These are phyloP conservation scores for Miniopterus natalensis DNA, from an alignment of 2,113 vertebrate species.

Conservation along the genomic window DNA sequence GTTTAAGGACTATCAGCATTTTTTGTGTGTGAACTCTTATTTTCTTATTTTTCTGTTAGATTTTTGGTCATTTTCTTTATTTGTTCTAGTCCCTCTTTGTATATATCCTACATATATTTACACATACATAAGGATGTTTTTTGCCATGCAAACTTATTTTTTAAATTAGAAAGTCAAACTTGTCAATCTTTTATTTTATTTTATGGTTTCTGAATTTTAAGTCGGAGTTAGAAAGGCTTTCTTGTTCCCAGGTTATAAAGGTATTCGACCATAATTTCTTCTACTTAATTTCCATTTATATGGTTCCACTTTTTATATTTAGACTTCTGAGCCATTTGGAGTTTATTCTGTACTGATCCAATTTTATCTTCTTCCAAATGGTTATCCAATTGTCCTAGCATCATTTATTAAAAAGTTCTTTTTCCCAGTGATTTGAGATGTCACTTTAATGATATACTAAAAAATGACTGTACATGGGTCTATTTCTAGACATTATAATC, in stretches of 20 bases:
- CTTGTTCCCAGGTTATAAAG: not conserved
- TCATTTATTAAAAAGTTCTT: constrained; percentile 47
- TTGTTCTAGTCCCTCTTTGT: constrained; percentile 13
- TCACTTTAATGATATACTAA: constrained; percentile 45
- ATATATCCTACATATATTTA: not conserved
- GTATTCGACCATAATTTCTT: constrained; percentile 30
- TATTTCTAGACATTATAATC: constrained; percentile 55
- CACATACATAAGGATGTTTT: not conserved
- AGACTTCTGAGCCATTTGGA: constrained; percentile 37
- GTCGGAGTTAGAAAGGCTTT: constrained; percentile 51
- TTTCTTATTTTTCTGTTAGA: constrained; percentile 47
- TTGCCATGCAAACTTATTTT: constrained; percentile 60
- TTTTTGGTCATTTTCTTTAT: constrained; percentile 48
- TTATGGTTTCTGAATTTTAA: constrained; percentile 63
- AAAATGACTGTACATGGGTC: not conserved
- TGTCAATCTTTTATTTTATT: constrained; percentile 36
- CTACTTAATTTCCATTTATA: not conserved
- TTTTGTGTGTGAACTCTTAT: constrained; percentile 39
- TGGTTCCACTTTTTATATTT: constrained; percentile 53
- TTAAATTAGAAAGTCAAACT: constrained; percentile 48
- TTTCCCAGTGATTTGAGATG: not conserved
- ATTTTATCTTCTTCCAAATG: constrained; percentile 57
- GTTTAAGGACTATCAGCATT: not conserved
- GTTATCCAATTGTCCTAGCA: constrained; percentile 36
- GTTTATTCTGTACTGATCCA: constrained; percentile 63